These are phyloP conservation scores for Leucophora obtusa DNA, from an alignment of 2,888 invertebrate genomes.

Conservation along the genomic window DNA sequence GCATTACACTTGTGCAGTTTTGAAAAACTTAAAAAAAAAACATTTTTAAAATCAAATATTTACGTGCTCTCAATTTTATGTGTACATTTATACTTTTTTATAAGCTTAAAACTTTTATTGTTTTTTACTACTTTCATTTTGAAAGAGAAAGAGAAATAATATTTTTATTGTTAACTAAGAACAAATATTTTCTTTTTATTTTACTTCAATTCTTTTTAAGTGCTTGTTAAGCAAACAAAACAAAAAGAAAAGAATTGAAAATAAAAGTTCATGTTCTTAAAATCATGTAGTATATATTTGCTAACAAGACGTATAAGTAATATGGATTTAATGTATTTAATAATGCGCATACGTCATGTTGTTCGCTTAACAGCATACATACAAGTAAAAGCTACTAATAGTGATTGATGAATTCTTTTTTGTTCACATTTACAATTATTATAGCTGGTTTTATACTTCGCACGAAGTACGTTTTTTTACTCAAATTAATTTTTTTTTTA, in stretches of 20 bases:
- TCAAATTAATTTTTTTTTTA: too few relatives aligned
- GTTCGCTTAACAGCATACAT: neutral
- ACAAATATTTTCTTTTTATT: constrained; percentile 21
- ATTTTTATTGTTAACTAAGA: constrained; percentile 13
- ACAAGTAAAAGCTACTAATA: neutral
- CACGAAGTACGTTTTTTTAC: too few relatives aligned
- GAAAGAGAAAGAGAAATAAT: constrained; percentile 1
- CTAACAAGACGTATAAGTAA: neutral
- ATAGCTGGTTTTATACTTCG: too few relatives aligned
- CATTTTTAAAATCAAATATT: constrained; percentile 22
- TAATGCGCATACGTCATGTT: constrained; percentile 11
- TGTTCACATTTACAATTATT: too few relatives aligned
- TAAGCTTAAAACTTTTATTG: neutral
- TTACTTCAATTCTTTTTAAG: constrained; percentile 4
- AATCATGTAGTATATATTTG: neutral
- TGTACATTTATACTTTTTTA: neutral
- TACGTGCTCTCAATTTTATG: neutral
- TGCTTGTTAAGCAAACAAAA: neutral
- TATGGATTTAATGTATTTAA: neutral
- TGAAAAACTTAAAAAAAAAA: constrained; percentile 26
- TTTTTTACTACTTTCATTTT: neutral
- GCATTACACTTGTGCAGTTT: neutral
- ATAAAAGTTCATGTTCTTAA: neutral
- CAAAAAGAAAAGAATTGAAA: neutral
- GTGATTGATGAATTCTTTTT: neutral